phyloP scores from a whole-genome alignment of 2,797 vertebrate genomes.

The Megaceryle alcyon region DNA sequence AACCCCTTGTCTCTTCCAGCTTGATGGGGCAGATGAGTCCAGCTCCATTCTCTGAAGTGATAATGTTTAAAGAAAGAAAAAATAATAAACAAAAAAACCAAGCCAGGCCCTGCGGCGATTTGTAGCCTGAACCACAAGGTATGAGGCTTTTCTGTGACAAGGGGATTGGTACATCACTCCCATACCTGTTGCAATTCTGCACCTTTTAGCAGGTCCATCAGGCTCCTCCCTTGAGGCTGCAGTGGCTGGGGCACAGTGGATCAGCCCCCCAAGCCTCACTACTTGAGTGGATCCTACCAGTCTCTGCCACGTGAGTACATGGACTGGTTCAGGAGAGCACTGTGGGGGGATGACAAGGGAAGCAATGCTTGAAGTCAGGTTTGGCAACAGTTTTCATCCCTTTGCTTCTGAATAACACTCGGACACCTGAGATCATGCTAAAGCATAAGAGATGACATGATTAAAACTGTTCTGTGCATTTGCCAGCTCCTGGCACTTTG shows the following conservation, averaged over 20 bases:
- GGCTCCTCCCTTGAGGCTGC: neutral
- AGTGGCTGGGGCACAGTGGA: neutral
- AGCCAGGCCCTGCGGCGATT: neutral
- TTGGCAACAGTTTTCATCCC: neutral
- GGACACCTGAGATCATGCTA: fast-evolving
- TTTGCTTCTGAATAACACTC: neutral
- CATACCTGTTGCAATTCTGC: neutral
- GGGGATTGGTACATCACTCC: neutral
- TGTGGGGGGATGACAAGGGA: fast-evolving
- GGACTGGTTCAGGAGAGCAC: neutral
- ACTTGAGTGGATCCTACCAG: fast-evolving
- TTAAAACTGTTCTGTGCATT: neutral
- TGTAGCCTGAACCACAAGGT: neutral
- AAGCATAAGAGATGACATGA: neutral
- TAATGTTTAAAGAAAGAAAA: neutral
- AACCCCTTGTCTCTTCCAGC: neutral
- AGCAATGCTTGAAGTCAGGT: fast-evolving
- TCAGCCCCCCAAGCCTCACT: neutral
- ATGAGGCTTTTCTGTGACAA: neutral
- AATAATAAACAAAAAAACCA: no score
- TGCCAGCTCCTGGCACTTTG: fast-evolving
- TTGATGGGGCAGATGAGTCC: neutral
- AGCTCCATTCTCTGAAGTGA: neutral
- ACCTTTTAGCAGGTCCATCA: neutral
- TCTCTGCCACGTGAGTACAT: fast-evolving